These are phyloP conservation scores for Taenioides sp. DNA, from an alignment of 2,797 vertebrate genomes.

Conservation along the genomic window DNA sequence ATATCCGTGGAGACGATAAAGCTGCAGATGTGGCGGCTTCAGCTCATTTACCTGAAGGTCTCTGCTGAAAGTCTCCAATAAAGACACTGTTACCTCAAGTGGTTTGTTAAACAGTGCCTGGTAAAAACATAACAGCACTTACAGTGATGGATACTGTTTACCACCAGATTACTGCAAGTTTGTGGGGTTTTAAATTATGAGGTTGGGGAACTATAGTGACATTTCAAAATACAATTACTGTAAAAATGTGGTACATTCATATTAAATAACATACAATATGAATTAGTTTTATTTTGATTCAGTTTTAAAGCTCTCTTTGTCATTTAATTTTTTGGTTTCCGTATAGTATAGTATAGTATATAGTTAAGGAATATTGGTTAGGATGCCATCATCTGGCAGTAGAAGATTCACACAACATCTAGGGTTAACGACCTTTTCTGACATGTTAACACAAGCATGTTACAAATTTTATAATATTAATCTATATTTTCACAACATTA, in stretches of 20 bases:
- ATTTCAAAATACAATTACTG: neutral
- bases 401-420: no score
- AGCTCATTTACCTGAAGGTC: conserved; percentile 9
- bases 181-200: neutral
- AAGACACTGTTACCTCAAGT: conserved; percentile 1
- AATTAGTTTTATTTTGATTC: neutral
- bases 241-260: neutral
- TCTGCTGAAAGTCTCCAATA: neutral
- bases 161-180: neutral
- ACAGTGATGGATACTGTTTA: neutral
- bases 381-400: no score
- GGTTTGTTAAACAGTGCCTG: conserved; percentile 2
- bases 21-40: conserved; percentile 6
- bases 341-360: no score
- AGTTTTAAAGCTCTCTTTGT: neutral
- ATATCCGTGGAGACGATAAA: neutral
- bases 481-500: no score
- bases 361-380: no score
- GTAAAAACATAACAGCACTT: neutral
- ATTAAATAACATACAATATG: neutral
- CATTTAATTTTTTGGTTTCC: no score
- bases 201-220: neutral
- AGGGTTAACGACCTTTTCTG: no score
- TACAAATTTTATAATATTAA: no score
- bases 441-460: no score